Evolutionary conservation across 2,888 invertebrate genomes (phyloP).

Genomic region (Platycnemis pennipes): DNA sequence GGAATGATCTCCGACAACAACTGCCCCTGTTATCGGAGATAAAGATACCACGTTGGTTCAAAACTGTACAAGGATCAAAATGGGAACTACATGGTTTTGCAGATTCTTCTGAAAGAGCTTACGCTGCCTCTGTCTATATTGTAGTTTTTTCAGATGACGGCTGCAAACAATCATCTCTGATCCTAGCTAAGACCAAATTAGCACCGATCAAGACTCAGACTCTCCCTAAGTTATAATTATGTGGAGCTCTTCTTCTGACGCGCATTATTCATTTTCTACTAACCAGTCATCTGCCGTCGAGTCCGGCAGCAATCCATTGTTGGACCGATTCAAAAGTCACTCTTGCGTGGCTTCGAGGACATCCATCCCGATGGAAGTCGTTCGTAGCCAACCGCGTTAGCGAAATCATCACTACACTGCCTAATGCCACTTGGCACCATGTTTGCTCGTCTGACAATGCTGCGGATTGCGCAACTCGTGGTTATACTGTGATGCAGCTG

Average conservation of each 20-base stretch:
- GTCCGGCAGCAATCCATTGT: background rate
- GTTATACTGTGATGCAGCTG: too few species aligned
- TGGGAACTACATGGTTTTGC: background rate
- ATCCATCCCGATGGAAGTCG: background rate
- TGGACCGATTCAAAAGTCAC: background rate
- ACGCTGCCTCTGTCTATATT: background rate
- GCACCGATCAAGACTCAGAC: background rate
- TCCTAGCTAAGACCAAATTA: background rate
- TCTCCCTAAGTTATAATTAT: background rate
- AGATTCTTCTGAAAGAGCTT: background rate
- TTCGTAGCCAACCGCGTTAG: background rate
- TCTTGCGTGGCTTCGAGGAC: background rate
- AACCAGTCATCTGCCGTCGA: background rate
- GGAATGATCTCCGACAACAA: background rate
- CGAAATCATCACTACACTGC: background rate
- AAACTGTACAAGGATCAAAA: background rate
- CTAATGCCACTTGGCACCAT: background rate
- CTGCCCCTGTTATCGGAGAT: background rate
- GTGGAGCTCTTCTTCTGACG: background rate
- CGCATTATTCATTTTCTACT: background rate
- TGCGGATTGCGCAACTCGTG: background rate
- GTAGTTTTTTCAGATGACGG: background rate
- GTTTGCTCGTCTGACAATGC: background rate
- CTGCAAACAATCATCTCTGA: background rate
- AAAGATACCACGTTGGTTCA: background rate